Conservation (phyloP, 2,113 vertebrate species). For the Neotragus moschatus region DNA sequence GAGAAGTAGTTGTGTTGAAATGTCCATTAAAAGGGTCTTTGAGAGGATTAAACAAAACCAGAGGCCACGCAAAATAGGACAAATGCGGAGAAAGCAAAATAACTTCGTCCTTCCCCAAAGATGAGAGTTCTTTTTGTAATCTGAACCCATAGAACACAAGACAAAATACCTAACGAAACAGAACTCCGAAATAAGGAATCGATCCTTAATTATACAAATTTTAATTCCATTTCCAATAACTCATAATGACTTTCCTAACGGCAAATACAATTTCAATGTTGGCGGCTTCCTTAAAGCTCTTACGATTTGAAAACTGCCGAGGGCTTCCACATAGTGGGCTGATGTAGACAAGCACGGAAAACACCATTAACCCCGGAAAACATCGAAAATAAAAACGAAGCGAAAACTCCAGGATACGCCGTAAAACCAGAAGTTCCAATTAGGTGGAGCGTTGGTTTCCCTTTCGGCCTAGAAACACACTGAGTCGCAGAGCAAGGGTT, state of each 20-base stretch:
- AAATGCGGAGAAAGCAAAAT: neutral
- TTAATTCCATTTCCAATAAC: neutral
- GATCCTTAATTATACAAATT: neutral
- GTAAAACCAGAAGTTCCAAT: neutral
- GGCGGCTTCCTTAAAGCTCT: neutral
- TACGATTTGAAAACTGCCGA: neutral
- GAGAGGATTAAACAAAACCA: conserved; percentile 19
- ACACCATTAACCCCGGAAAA: neutral
- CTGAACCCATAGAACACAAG: neutral
- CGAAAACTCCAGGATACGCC: neutral
- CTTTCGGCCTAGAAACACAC: neutral
- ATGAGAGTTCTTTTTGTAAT: neutral
- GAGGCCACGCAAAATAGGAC: neutral
- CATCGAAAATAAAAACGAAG: rapidly evolving
- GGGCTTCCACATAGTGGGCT: neutral
- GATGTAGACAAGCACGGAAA: neutral
- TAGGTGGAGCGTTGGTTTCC: neutral
- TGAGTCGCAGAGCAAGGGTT: neutral
- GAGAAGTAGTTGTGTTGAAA: neutral
- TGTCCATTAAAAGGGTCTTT: neutral
- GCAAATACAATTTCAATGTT: neutral
- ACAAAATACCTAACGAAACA: neutral
- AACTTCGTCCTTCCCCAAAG: neutral
- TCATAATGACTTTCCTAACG: neutral
- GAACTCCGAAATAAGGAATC: neutral